Conservation (phyloP, 2,113 vertebrate genomes). For the Pseudorasbora parva region DNA sequence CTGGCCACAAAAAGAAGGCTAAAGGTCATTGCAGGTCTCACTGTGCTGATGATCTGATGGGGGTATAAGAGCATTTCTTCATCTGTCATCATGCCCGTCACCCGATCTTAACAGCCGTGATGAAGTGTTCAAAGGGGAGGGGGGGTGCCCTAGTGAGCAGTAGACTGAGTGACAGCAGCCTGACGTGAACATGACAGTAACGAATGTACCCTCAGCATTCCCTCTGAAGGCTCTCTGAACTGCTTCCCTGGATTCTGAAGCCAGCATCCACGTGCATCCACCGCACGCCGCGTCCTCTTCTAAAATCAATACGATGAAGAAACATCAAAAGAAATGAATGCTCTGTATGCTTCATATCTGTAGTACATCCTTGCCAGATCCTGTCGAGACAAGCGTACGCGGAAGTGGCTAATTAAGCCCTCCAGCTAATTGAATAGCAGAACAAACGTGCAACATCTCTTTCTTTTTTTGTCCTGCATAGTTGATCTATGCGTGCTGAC, state of each 20-base stretch:
- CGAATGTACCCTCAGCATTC: slow-evolving; percentile 52
- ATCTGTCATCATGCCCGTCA: slow-evolving; percentile 68
- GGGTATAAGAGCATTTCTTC: slow-evolving; percentile 66
- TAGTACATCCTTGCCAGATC: slow-evolving; percentile 42
- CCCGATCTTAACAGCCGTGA: slow-evolving; percentile 56
- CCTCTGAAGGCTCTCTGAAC: slow-evolving; percentile 58
- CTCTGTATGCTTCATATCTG: slow-evolving; percentile 40
- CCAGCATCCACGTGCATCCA: not conserved
- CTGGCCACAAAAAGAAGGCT: not conserved
- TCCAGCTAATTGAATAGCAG: slow-evolving; percentile 52
- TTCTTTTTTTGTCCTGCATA: slow-evolving; percentile 44
- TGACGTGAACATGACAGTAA: slow-evolving; percentile 61
- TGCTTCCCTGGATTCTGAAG: slow-evolving; percentile 33
- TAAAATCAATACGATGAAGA: slow-evolving; percentile 56
- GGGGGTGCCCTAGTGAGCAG: slow-evolving; percentile 46
- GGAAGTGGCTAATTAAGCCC: slow-evolving; percentile 55
- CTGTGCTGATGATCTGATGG: slow-evolving; percentile 72
- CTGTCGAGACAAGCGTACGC: slow-evolving; percentile 35
- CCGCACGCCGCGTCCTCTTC: not conserved
- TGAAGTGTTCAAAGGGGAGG: slow-evolving; percentile 57
- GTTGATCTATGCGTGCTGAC: slow-evolving; percentile 32
- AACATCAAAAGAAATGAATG: slow-evolving; percentile 54
- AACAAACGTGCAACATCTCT: slow-evolving; percentile 37
- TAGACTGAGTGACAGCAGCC: slow-evolving; percentile 68
- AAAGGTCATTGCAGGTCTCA: slow-evolving; percentile 46